Conservation (phyloP, 2,888 invertebrate genomes). For the Andrena praecox region DNA sequence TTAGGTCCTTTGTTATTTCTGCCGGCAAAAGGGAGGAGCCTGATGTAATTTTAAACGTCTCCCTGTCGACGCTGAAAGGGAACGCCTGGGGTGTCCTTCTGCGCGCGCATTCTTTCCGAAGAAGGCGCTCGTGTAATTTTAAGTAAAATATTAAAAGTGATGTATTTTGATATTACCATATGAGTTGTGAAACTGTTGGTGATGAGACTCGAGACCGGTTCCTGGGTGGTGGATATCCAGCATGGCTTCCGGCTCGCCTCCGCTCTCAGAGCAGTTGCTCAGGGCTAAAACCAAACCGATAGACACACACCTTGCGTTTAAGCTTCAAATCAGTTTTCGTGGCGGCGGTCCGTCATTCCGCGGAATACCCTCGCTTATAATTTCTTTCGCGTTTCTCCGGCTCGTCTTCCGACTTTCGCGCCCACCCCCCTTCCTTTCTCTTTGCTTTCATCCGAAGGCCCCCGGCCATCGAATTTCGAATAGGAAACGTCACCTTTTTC, state of each 20-base stretch:
- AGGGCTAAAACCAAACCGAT: constrained; percentile 85
- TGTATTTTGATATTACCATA: constrained; percentile 84
- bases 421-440: constrained; percentile 1
- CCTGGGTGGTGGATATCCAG: constrained; percentile 84
- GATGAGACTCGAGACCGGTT: constrained; percentile 84
- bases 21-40: background rate
- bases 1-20: background rate
- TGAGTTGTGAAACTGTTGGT: constrained; percentile 85
- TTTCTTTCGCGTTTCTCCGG: constrained; percentile 66
- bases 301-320: constrained; percentile 85
- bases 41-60: background rate
- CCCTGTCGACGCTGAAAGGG: constrained; percentile 3
- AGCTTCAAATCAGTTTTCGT: constrained; percentile 76
- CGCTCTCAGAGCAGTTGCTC: constrained; percentile 85
- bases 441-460: background rate
- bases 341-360: constrained; percentile 51
- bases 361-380: constrained; percentile 63
- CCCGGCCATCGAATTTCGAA: background rate
- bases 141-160: constrained; percentile 74
- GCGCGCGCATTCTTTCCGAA: background rate
- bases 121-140: constrained; percentile 1
- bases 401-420: constrained; percentile 23
- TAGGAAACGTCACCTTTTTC: background rate
- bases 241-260: constrained; percentile 84
- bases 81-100: background rate